Conservation (phyloP, 2,888 invertebrate genomes). For the Blomia tropicalis region DNA sequence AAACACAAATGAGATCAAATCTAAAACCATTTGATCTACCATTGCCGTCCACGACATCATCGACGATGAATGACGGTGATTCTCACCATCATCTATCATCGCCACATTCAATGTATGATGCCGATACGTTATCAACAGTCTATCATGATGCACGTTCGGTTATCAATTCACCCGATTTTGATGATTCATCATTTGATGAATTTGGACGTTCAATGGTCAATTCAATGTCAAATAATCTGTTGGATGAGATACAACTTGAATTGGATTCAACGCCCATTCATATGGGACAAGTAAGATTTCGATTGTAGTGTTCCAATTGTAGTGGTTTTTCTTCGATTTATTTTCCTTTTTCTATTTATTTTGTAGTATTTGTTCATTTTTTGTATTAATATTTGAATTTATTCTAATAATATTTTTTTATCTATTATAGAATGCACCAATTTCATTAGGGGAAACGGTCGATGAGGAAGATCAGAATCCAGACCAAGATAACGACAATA, state of each 20-base stretch:
- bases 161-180: background rate
- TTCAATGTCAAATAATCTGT: background rate
- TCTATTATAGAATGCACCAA: background rate
- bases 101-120: no score
- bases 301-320: background rate
- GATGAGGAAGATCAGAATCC: background rate
- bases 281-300: background rate
- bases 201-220: background rate
- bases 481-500: no score
- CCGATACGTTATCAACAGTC: no score
- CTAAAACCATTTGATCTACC: no score
- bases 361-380: background rate
- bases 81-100: no score
- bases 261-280: background rate
- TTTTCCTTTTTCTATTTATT: background rate
- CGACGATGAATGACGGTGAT: no score
- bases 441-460: background rate
- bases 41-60: no score
- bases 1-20: no score
- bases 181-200: background rate
- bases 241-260: conserved; percentile 12
- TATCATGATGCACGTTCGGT: conserved; percentile 5
- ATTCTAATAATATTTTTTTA: background rate
- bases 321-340: background rate
- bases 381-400: background rate